Evolutionary conservation across 2,888 invertebrate genomes (phyloP), one percentile per base, ranked within the genome.

Genomic region (Tanypteryx hageni): DNA sequence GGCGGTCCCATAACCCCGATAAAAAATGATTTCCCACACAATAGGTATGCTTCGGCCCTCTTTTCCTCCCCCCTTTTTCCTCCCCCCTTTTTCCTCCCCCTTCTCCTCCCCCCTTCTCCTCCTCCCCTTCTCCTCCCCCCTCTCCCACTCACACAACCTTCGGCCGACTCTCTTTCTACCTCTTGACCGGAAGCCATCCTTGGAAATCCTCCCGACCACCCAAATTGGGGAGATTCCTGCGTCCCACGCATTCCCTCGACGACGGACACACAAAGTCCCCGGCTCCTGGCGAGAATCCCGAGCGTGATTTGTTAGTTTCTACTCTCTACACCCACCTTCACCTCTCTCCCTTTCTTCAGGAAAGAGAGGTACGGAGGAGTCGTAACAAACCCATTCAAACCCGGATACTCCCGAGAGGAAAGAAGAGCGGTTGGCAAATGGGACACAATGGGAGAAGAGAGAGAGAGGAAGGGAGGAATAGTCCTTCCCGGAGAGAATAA

Each of bases 191-290:
- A 89, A 89, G 89, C 89, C 76, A 76, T 76, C 76, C 76, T 68
- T 31, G 89, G 31, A 89, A 64, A 89, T 44, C 89, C 64, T 68
- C 11, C 44, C 89, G 89, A 89, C 89, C 89, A 89, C 89, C 89
- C 89, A 89, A 89, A 89, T 89, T 89, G 89, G 89, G 64, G 89
- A 89, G 89, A 89, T 89, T 89, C 89, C 64, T 64, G 68, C 64
- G 89, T 64, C 89, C 64, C 89, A 44, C 64, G 89, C 89, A 89
- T 89, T 64, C 61, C 31, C 86, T 89, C 64, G 61, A 44, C 61
- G 44, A 31, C 64, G 64, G 64, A 61, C 64, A 44, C 44, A 76
- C 76, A 76, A 76, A 76, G 76, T 76, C 76, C 27, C 27, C 22
- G 27, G 76, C 76, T 76, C 76, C 76, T 27, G 76, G 76, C 13